Percentiles rank a stretch among this genome's conserved stretches.
Evolutionary conservation across 2,888 invertebrate species (phyloP).

Genomic region (Agrotis ipsilon): DNA sequence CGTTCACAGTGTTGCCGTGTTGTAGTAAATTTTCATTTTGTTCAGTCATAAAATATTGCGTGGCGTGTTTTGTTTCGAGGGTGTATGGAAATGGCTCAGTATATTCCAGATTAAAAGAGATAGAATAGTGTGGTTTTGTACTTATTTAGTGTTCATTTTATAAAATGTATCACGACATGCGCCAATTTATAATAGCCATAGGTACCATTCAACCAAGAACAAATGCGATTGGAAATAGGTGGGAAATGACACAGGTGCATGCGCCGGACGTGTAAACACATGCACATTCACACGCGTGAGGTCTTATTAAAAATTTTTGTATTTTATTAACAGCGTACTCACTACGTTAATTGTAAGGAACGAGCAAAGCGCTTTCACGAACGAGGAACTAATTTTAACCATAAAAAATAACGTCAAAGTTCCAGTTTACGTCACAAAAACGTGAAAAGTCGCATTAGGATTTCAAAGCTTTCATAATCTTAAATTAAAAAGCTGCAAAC

Average conservation of each 20-base stretch:
- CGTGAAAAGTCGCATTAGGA: too few species aligned
- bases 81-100: conserved; percentile 29
- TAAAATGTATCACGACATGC: not conserved
- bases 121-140: not conserved
- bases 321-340: too few species aligned
- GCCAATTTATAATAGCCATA: not conserved
- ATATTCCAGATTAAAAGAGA: conserved; percentile 17
- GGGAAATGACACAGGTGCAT: not conserved
- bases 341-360: too few species aligned
- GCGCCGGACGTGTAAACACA: not conserved
- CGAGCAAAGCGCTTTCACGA: too few species aligned
- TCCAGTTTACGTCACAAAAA: too few species aligned
- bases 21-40: conserved; percentile 53
- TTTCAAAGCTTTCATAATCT: not conserved
- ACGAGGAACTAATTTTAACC: too few species aligned
- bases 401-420: too few species aligned
- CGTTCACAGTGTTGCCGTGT: conserved; percentile 34
- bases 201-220: not conserved
- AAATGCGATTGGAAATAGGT: too few species aligned
- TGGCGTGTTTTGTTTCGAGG: conserved; percentile 27
- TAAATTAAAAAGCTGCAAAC: conserved; percentile 1
- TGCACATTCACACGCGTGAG: too few species aligned
- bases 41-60: conserved; percentile 43
- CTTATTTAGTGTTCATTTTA: not conserved
- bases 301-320: too few species aligned